phyloP scores from a whole-genome alignment of 1,140 invertebrate species.

The Araneus ventricosus region DNA sequence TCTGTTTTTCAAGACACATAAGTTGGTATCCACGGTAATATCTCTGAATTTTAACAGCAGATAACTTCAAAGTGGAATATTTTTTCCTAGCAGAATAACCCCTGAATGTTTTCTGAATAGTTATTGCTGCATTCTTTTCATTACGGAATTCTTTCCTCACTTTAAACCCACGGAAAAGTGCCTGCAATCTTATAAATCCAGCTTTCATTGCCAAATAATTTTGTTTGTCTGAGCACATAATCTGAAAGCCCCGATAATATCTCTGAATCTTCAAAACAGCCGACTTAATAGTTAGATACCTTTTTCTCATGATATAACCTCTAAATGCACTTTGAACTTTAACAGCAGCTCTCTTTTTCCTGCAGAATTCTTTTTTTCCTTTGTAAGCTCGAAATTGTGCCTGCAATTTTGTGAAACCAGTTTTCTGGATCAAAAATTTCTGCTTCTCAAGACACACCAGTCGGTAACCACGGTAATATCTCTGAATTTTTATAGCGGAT shows the following conservation, averaged over 20 bases:
- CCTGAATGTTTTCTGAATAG: not conserved
- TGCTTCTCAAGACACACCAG: not conserved
- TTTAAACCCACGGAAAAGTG: not conserved
- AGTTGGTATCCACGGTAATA: too few relatives aligned
- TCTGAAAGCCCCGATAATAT: not conserved
- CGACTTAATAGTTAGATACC: not conserved
- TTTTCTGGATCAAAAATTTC: not conserved
- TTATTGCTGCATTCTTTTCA: too few relatives aligned
- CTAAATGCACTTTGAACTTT: slow-evolving; percentile 3
- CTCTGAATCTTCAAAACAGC: slow-evolving; percentile 16
- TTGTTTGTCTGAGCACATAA: not conserved
- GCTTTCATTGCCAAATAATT: not conserved
- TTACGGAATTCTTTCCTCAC: too few relatives aligned
- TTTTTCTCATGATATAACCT: not conserved
- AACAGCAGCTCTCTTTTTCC: not conserved
- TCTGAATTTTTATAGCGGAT: slow-evolving; percentile 30
- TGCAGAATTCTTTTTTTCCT: not conserved
- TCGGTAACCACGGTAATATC: slow-evolving; percentile 14
- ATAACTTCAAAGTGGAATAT: too few relatives aligned
- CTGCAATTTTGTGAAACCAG: not conserved
- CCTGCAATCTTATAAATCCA: slow-evolving; percentile 10
- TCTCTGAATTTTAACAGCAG: too few relatives aligned
- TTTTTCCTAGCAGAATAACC: too few relatives aligned
- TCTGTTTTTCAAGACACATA: too few relatives aligned
- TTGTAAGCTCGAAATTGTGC: not conserved